Evolutionary conservation across 2,888 invertebrate species (phyloP), one percentile per base, ranked within the genome.

Genomic region (Caenorhabditis doughertyi): DNA sequence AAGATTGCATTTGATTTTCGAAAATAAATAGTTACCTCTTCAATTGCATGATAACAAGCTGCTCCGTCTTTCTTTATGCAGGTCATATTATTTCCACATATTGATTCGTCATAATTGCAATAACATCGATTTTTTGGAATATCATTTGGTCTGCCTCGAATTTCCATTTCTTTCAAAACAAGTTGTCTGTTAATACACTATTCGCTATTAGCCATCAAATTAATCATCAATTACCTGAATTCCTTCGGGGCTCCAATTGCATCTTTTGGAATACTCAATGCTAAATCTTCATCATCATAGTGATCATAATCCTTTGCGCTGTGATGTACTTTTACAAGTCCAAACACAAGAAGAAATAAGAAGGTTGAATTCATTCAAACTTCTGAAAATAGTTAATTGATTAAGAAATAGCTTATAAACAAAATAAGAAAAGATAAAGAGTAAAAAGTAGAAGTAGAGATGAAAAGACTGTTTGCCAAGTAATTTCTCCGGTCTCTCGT

Each of bases 1-100:
- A n/a, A 23, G 0, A n/a, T n/a, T n/a, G n/a, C n/a, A n/a, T n/a
- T 42, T 1, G 16, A 21, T 11, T 8, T n/a, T n/a, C n/a, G n/a
- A n/a, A n/a, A n/a, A n/a, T n/a, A n/a, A n/a, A n/a, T n/a, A n/a
- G n/a, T n/a, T n/a, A 85, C 89, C 84, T 84, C 85, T 72, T 85
- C 83, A 13, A 86, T 79, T 2, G 86, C 85, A 73, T 90, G 91
- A 81, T 84, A 91, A 74, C 91, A 91, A 7, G 91, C 91, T 8
- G 91, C 91, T 51, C 77, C 55, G 11, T 70, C 64, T 42, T 90
- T 81, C 65, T 89, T 88, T 47, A 87, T 55, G 58, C 88, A 90
- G 3, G 86, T 88, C 23, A 83, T 77, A 23, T 86, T 84, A 39
- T 70, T 73, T 18, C 87, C 86, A 79, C 91, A 91, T 42, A 86